Percentiles rank a stretch among this genome's conserved stretches.
Evolutionary conservation across 2,888 invertebrate species (phyloP).

Genomic region (Notodromas monacha): DNA sequence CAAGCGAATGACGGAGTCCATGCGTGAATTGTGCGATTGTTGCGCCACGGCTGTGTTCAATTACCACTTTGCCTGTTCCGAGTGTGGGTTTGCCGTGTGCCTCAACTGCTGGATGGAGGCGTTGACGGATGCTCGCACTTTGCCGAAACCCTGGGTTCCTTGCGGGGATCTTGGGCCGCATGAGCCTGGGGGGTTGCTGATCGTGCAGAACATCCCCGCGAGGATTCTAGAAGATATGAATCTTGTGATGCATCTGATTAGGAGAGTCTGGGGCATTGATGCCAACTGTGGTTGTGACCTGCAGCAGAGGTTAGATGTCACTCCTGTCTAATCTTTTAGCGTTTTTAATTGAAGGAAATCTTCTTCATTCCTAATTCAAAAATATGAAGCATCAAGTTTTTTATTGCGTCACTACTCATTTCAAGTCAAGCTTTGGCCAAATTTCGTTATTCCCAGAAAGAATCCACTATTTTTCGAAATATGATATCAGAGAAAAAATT

Average conservation of each 20-base stretch:
- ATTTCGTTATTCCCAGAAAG: no score
- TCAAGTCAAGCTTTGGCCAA: no score
- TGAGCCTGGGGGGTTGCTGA: not conserved
- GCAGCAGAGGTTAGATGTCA: not conserved
- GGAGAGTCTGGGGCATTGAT: not conserved
- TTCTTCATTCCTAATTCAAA: no score
- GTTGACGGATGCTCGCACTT: not conserved
- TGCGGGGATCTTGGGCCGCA: not conserved
- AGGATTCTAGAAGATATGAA: not conserved
- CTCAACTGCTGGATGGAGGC: slow-evolving; percentile 13
- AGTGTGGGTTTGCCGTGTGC: slow-evolving; percentile 17
- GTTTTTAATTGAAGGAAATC: not conserved
- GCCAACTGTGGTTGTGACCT: not conserved
- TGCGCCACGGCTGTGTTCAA: slow-evolving; percentile 19
- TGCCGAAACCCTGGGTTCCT: not conserved
- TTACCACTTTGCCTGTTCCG: slow-evolving; percentile 18
- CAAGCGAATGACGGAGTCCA: slow-evolving; percentile 16
- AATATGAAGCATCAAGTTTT: no score
- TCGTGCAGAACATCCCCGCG: no score
- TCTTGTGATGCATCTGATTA: not conserved
- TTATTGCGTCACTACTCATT: no score
- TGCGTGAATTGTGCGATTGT: slow-evolving; percentile 19
- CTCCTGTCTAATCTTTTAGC: not conserved
- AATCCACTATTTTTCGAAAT: no score
- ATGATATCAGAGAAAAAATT: no score